phyloP scores from a whole-genome alignment of 2,113 vertebrate genomes.

The Pseudorectes ferrugineus region DNA sequence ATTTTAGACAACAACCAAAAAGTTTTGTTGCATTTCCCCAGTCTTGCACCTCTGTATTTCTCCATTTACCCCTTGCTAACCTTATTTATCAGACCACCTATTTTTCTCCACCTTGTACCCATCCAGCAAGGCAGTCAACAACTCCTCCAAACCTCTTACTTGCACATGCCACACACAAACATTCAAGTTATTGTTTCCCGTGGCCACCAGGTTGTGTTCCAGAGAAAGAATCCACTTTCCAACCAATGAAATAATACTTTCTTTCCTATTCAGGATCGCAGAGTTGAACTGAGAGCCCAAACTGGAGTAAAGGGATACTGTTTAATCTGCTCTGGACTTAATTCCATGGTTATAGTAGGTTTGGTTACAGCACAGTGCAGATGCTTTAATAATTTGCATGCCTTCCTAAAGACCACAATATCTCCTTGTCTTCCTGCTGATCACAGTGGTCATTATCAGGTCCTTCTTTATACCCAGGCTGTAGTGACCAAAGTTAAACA shows the following conservation, averaged over 20 bases:
- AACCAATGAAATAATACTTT: not conserved
- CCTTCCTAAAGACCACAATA: not conserved
- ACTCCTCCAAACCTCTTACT: not conserved
- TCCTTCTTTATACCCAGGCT: not conserved
- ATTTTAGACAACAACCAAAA: not conserved
- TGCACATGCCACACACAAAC: not conserved
- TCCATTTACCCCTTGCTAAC: not conserved
- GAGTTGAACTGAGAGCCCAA: not conserved
- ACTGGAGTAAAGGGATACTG: not conserved
- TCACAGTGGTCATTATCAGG: not conserved
- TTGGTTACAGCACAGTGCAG: not conserved
- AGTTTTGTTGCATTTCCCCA: not conserved
- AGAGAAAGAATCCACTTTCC: not conserved
- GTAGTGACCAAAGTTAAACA: not conserved
- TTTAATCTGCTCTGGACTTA: not conserved
- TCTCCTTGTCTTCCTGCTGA: not conserved
- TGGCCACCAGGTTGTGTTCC: not conserved
- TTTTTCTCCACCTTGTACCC: not conserved
- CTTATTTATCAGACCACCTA: not conserved
- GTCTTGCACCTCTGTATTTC: not conserved
- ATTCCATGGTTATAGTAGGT: not conserved
- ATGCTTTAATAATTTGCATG: not conserved
- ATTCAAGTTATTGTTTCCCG: not conserved
- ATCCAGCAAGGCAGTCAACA: not conserved
- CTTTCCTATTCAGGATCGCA: not conserved